Base-by-base conservation (phyloP, 2,113 vertebrate genomes). In the Scopus umbretta region DNA sequence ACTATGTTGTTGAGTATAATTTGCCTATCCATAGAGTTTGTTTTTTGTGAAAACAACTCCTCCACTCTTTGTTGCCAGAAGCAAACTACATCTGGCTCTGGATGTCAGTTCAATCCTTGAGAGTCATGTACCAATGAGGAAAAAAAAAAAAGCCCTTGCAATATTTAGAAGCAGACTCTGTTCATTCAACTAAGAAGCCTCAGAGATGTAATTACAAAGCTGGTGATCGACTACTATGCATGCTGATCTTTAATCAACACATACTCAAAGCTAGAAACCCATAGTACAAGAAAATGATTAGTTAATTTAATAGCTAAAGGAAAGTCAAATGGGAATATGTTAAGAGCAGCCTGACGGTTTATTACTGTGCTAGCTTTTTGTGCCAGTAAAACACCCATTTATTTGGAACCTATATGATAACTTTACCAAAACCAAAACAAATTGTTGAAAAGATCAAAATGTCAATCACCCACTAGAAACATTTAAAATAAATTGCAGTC, bases 201-300 rank as follows among this genome's bases (percentile, higher is more conserved):
- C n/a, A 91, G 82, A 96, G 80, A 62, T 78, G 30, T 81, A 97
- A 96, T 94, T 95, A 94, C 87, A 76, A 95, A 96, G 40, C 70
- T 88, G 71, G 82, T 94, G 90, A 96, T 88, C 12, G 6, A 71
- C 83, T 82, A 9, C 66, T 36, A 63, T 34, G 52, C 80, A 88
- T 84, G 56, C 80, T 97, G 81, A 94, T 96, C 92, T 94, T 97
- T 91, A 98, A 97, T 97, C 91, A 98, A 92, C 71, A 34, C 16
- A 65, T 85, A 90, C 81, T 78, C 50, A 36, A 94, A 95, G 68
- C 86, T 90, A 93, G 91, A 92, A 97, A 95, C 53, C 73, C 50
- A 50, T 20, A 93, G 56, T 42, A 70, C 43, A 85, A 75, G 79
- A 95, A 94, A 81, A 40, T 91, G n/a, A 96, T 97, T 96, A 93